Base-by-base conservation (phyloP, 2,797 vertebrate genomes). In the Nothura maculosa region DNA sequence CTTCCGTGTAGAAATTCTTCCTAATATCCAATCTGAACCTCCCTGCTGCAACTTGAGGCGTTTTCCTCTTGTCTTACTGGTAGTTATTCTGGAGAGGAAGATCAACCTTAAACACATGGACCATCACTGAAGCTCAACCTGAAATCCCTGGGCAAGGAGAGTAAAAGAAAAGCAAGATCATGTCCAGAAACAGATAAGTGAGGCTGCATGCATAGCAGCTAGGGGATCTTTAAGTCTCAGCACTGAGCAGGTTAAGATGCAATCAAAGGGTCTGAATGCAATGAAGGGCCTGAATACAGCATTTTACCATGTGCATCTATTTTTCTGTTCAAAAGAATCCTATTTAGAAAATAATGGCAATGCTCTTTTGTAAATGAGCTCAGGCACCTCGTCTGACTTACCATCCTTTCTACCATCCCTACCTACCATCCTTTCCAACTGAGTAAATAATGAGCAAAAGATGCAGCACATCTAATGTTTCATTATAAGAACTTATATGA, bases 311-410 rank as follows among this genome's bases (percentile, higher is more conserved):
- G 0, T 32, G 17, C 15, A 38, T 6, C 17, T 36, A 8, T 75
- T 87, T 85, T 92, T 87, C 58, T 83, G 10, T 76, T 69, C 85
- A 79, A 66, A 85, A 60, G 63, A 85, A 67, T 58, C 25, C 34
- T 42, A 50, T 42, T 91, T 60, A 63, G 81, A 81, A 21, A 93
- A 18, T 3, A 81, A 30, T 14, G 40, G 19, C 61, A 58, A 8
- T 15, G 12, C 38, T 87, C 48, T 82, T 62, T 58, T 83, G 30
- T 40, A 34, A 36, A 8, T 40, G 60, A 40, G 32, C 60, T 78
- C 42, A 62, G 47, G 57, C 5, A 89, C 13, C 47, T 57, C 14
- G 4, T 88, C 40, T 91, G 63, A 21, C 57, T 69, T 80, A 14
- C 17, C 66, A 25, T 57, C 60, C 69, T 63, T 57, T 68, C 69